These are phyloP conservation scores for Alexandromys fortis DNA, from an alignment of 2,113 vertebrate genomes.

Conservation along the genomic window DNA sequence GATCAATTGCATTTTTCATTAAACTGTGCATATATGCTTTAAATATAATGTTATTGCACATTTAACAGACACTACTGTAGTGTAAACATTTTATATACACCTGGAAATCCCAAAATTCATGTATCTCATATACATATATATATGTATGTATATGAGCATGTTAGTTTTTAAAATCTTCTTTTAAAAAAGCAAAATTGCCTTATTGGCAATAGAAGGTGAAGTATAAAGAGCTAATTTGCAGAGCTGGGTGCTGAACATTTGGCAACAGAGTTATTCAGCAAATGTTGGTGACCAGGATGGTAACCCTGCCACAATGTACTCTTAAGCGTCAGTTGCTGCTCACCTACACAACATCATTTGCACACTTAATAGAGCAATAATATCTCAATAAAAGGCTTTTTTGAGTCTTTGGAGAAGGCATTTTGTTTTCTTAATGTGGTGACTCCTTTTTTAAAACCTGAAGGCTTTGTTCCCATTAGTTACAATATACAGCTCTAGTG, in stretches of 20 bases:
- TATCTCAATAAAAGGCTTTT: background rate
- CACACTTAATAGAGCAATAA: background rate
- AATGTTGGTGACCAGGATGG: background rate
- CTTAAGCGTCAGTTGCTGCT: background rate
- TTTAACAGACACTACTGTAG: background rate
- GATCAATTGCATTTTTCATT: background rate
- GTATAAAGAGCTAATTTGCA: conserved; percentile 1
- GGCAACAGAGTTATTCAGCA: background rate
- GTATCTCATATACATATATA: no score
- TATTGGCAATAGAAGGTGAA: conserved; percentile 14
- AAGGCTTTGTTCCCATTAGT: conserved; percentile 59
- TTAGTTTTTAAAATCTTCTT: background rate
- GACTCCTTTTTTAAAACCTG: conserved; percentile 40
- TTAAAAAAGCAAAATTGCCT: background rate
- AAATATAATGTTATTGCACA: background rate
- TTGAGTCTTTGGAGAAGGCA: conserved; percentile 42
- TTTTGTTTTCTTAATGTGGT: conserved; percentile 26
- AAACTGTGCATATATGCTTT: background rate
- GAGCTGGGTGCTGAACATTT: background rate
- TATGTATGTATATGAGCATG: background rate
- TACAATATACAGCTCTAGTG: conserved; percentile 51
- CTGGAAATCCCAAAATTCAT: background rate
- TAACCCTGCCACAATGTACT: background rate
- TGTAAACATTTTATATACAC: background rate
- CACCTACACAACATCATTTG: background rate